These are phyloP conservation scores for Timandra comae DNA, from an alignment of 2,888 invertebrate genomes.

Conservation along the genomic window DNA sequence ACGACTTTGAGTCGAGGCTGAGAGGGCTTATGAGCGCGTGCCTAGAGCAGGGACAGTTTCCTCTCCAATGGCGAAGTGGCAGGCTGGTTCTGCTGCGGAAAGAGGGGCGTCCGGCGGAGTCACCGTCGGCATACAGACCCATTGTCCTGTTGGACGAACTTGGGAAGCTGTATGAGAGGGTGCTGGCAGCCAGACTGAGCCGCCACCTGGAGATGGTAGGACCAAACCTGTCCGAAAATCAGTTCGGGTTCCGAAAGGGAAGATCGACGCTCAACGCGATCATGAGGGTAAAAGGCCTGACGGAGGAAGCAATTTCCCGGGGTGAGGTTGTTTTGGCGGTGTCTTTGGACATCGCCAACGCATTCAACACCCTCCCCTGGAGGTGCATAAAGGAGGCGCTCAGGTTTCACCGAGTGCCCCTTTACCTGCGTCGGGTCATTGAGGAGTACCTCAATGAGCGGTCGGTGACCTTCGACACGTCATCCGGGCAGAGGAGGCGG, in stretches of 20 bases:
- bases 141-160: neutral
- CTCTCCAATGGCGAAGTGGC: neutral
- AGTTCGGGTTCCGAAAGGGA: constrained; percentile 8
- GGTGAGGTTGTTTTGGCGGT: too few relatives aligned
- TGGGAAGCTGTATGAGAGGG: constrained; percentile 3
- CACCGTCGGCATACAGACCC: neutral
- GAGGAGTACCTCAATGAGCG: neutral
- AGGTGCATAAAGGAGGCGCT: too few relatives aligned
- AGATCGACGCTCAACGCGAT: constrained; percentile 11
- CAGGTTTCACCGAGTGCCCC: neutral
- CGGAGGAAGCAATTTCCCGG: too few relatives aligned
- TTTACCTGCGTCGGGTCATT: neutral
- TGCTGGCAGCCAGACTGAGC: constrained; percentile 5
- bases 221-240: constrained; percentile 9
- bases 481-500: too few relatives aligned
- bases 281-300: constrained; percentile 2
- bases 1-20: neutral
- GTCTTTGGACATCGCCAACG: too few relatives aligned
- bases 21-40: neutral
- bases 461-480: too few relatives aligned
- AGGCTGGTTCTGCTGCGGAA: constrained; percentile 2
- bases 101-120: constrained; percentile 2
- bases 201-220: constrained; percentile 6
- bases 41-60: constrained; percentile 1
- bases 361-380: too few relatives aligned